Conservation (phyloP, 2,797 vertebrate species). For the Parotocinclus haroldoi region DNA sequence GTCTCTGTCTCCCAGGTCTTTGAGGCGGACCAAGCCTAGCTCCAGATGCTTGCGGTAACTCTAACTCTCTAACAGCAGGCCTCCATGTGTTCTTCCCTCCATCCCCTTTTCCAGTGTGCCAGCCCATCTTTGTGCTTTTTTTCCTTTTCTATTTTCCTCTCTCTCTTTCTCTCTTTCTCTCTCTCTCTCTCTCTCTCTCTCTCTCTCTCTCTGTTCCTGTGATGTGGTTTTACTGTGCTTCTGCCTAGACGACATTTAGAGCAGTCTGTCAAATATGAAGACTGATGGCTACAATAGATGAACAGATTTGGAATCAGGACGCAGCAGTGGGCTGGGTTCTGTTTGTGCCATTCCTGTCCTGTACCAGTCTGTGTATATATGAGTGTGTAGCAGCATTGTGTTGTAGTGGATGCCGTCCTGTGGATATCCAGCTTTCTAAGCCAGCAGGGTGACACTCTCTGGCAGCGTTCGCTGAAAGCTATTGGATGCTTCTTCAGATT, state of each 20-base stretch:
- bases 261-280: conserved; percentile 52
- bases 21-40: conserved; percentile 72
- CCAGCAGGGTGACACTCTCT: conserved; percentile 32
- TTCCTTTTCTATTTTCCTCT: conserved; percentile 40
- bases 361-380: conserved; percentile 54
- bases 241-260: conserved; percentile 39
- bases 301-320: conserved; percentile 48
- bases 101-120: conserved; percentile 35
- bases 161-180: conserved; percentile 49
- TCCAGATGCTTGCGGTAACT: conserved; percentile 77
- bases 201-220: conserved; percentile 57
- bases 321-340: conserved; percentile 37
- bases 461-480: conserved; percentile 44
- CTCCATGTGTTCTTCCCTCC: conserved; percentile 50
- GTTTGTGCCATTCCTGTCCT: conserved; percentile 47
- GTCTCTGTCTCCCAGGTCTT: conserved; percentile 78
- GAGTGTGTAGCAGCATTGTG: conserved; percentile 23
- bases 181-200: conserved; percentile 47
- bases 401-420: conserved; percentile 52
- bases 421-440: conserved; percentile 61
- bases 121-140: conserved; percentile 43
- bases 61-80: conserved; percentile 58
- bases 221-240: conserved; percentile 45
- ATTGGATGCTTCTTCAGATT: conserved; percentile 37
- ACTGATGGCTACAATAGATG: conserved; percentile 42